Evolutionary conservation across 2,888 invertebrate genomes (phyloP).

Genomic region (Craniophora ligustri): DNA sequence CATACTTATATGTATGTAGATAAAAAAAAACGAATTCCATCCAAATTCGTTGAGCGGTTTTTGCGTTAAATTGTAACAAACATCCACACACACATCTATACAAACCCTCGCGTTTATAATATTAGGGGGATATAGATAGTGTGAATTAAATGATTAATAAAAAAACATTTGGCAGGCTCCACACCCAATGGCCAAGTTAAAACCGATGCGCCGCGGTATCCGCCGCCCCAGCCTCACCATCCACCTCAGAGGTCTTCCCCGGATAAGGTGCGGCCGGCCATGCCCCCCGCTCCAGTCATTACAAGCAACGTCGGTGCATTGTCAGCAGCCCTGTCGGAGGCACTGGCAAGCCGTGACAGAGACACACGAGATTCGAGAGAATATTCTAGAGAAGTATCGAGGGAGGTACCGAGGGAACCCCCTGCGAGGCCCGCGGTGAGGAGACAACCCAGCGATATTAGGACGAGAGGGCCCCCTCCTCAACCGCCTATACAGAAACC

Average conservation of each 20-base stretch:
- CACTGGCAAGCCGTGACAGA: constrained; percentile 69
- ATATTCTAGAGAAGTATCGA: constrained; percentile 75
- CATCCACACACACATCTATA: no score
- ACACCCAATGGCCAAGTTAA: constrained; percentile 80
- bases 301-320: constrained; percentile 72
- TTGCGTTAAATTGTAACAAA: no score
- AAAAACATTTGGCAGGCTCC: constrained; percentile 62
- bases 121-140: no score
- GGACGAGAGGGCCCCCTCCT: constrained; percentile 93
- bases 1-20: no score
- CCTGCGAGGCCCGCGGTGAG: constrained; percentile 69
- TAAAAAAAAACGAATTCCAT: no score
- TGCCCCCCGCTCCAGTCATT: constrained; percentile 56
- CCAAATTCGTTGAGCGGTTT: no score
- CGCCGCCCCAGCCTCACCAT: constrained; percentile 69
- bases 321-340: constrained; percentile 78
- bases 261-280: constrained; percentile 68
- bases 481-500: constrained; percentile 93
- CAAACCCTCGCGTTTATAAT: no score
- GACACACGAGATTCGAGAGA: constrained; percentile 59
- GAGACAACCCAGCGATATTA: constrained; percentile 79
- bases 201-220: constrained; percentile 75
- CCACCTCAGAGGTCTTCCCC: constrained; percentile 71
- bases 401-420: constrained; percentile 63
- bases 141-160: constrained; percentile 5